These are phyloP conservation scores for Microtus pennsylvanicus DNA, from an alignment of 2,113 vertebrate genomes.

Conservation along the genomic window DNA sequence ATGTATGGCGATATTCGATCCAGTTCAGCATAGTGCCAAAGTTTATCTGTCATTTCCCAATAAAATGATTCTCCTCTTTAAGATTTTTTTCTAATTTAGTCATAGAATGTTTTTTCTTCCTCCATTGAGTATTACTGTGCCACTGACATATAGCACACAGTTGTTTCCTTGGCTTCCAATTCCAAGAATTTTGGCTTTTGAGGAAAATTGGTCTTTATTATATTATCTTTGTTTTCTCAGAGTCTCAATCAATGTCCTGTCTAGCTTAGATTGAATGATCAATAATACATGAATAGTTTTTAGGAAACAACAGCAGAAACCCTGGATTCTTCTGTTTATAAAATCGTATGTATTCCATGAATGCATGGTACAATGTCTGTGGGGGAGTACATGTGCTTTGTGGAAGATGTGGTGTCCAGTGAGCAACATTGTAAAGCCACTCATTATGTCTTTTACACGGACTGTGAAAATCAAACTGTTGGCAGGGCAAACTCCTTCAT, in stretches of 20 bases:
- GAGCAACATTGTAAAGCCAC: not conserved
- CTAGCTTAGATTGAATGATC: conserved; percentile 47
- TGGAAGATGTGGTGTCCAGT: not conserved
- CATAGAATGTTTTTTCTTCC: not conserved
- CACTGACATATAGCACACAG: not conserved
- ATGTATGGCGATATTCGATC: not conserved
- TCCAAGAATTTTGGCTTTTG: not conserved
- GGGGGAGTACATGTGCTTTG: too few species aligned
- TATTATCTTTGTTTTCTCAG: conserved; percentile 9
- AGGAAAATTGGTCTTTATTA: not conserved
- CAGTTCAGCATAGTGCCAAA: not conserved
- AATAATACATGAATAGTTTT: conserved; percentile 50
- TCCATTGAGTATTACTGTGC: not conserved
- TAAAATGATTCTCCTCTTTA: not conserved
- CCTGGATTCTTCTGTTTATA: not conserved
- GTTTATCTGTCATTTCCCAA: not conserved
- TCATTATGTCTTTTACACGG: not conserved
- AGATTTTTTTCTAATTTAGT: not conserved
- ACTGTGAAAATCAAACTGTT: not conserved
- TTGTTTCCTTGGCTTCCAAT: conserved; percentile 7
- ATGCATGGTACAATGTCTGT: not conserved
- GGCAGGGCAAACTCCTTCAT: not conserved
- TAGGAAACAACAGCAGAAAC: not conserved
- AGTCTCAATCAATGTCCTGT: not conserved
- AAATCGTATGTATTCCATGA: not conserved